Evolutionary conservation across 2,113 vertebrate genomes (phyloP), one percentile per base, ranked within the genome.

Genomic region (Turnix velox): DNA sequence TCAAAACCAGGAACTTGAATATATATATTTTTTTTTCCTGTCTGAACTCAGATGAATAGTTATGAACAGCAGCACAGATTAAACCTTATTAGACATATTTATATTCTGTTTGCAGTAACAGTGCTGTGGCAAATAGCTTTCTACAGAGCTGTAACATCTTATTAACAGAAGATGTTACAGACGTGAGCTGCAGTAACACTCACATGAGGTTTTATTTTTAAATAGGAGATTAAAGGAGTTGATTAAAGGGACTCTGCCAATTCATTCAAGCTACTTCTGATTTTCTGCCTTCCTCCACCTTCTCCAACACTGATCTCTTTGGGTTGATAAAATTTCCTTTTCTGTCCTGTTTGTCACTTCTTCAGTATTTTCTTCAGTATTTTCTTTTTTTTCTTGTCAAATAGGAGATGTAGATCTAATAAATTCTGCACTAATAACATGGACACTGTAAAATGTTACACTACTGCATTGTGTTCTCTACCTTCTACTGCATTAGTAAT

Each of bases 1-100:
- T 97, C 68, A 97, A 98, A 98, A 98, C 96, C 95, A 92, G 95
- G 90, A 97, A 97, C 96, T 94, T 93, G 97, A 98, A 98, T 98
- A 88, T 98, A 97, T 98, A 93, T 98, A 95, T 97, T 13, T 98
- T 97, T 97, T 96, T 94, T 93, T 84, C 92, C 84, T 73, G 62
- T 93, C 87, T 93, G 78, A 97, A 96, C 96, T 97, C 97, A 96
- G 96, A 98, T 97, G 97, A 98, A 98, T 98, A 98, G 98, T 97
- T 97, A 96, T 89, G 95, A 97, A 97, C 95, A 95, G 96, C 96
- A 96, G 66, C 95, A 96, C 97, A 98, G 98, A 98, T 98, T 98
- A 98, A 99, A 98, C 98, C 82, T 95, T 96, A 94, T 97, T 93
- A 95, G 93, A 74, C 95, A 54, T 91, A 92, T 96, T 94, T 97